Base-by-base conservation (phyloP, 2,113 vertebrate genomes). In the Paramisgurnus dabryanus region DNA sequence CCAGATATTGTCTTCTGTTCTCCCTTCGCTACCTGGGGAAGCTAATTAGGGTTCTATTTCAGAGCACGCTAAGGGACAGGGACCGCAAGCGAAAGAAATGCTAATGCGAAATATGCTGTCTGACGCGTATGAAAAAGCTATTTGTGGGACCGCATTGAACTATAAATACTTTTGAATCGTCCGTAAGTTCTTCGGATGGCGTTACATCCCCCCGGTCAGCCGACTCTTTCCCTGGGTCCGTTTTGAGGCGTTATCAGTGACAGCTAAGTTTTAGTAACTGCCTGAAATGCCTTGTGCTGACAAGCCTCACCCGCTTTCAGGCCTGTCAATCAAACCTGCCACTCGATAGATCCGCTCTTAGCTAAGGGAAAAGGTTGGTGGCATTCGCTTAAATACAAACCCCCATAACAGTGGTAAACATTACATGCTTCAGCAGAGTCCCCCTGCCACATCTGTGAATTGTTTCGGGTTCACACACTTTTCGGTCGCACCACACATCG, bases 11-110 rank as follows among this genome's bases (percentile, higher is more conserved):
- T 69, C 72, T 70, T 78, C 61, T 17, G 69, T 78, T 78, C 76
- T 79, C 69, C 67, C 45, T 77, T 49, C 45, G 34, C 79, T 78
- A 78, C 63, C 79, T 74, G 68, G 74, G 75, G 78, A 77, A 80
- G 83, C 83, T 84, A 81, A 82, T 66, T 74, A 82, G 69, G 70
- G 55, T 27, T 72, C 75, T 78, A 76, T 79, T 43, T 64, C 34
- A 18, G 70, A 60, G 64, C 17, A 15, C 57, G 75, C 45, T 73
- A 71, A 45, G 60, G 74, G 79, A 84, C 67, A 50, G 70, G 70
- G 60, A 77, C 61, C 47, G 55, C 15, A 1, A 41, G 34, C 4
- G 13, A 41, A 74, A 84, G 78, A 78, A 74, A 77, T 65, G n/a
- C 60, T 45, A 73, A 73, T 67, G 9, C 53, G 60, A 80, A 71